Percentiles rank a stretch among this genome's conserved stretches.
Conservation (phyloP, 2,113 vertebrate species). For the Podilymbus podiceps region DNA sequence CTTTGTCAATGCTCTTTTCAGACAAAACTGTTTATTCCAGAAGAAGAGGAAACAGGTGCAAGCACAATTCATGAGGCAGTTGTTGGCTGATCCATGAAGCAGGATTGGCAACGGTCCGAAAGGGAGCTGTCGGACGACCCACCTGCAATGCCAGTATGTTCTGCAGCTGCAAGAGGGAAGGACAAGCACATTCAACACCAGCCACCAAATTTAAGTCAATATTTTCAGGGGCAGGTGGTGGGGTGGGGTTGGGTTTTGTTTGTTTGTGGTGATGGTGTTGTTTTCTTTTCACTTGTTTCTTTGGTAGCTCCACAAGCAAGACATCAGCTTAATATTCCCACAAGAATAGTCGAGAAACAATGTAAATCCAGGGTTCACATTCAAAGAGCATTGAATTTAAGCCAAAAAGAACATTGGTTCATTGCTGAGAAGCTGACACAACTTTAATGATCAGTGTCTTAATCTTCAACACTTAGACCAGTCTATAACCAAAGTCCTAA, state of each 20-base stretch:
- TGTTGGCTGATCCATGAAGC: background rate
- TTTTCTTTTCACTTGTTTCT: background rate
- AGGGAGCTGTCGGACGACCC: background rate
- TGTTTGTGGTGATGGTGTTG: background rate
- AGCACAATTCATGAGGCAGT: background rate
- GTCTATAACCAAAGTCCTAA: background rate
- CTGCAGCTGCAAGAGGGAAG: background rate
- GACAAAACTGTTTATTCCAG: constrained; percentile 23
- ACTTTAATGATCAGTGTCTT: background rate
- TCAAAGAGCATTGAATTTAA: background rate
- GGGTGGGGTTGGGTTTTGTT: background rate
- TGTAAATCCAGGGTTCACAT: background rate
- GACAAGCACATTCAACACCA: background rate
- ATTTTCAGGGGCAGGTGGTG: background rate
- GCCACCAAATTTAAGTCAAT: background rate
- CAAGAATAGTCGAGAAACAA: background rate
- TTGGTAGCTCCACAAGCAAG: background rate
- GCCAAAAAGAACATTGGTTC: background rate
- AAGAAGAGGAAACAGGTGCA: constrained; percentile 43
- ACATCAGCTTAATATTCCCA: background rate
- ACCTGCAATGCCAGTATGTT: background rate
- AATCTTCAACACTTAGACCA: background rate
- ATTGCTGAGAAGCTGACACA: background rate
- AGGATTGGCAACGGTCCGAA: background rate
- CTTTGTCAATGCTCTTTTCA: constrained; percentile 22